Evolutionary conservation across 2,113 vertebrate species (phyloP).

Genomic region (Bujurquina vittata): DNA sequence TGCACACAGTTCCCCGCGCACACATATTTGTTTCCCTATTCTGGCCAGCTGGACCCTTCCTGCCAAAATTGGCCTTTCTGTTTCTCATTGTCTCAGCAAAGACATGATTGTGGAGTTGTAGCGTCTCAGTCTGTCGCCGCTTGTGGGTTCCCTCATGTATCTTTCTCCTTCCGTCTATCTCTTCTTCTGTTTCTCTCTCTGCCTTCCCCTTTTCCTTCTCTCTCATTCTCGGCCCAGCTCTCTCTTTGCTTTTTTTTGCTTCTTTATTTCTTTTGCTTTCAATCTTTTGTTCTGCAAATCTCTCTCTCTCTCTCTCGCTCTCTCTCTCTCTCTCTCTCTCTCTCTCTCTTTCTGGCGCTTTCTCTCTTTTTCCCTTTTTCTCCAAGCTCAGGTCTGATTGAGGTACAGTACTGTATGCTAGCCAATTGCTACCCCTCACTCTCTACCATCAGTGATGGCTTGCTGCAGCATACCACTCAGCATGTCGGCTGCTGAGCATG

Average conservation of each 20-base stretch:
- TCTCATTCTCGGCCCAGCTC: conserved; percentile 44
- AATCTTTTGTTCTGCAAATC: conserved; percentile 2
- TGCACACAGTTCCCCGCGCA: conserved; percentile 28
- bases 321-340: background rate
- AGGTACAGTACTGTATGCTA: conserved; percentile 80
- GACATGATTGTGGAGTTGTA: conserved; percentile 83
- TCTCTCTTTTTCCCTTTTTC: conserved; percentile 38
- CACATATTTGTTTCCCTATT: conserved; percentile 51
- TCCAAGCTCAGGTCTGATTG: conserved; percentile 73
- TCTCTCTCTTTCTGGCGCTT: background rate
- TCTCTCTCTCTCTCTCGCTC: background rate
- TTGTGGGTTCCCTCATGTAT: conserved; percentile 75
- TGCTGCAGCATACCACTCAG: conserved; percentile 75
- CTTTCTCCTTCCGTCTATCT: conserved; percentile 57
- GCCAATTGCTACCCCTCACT: conserved; percentile 74
- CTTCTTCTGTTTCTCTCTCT: conserved; percentile 30
- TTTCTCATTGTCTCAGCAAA: conserved; percentile 77
- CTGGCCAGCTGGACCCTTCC: conserved; percentile 61
- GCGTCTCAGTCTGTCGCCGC: conserved; percentile 81
- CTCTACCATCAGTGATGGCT: conserved; percentile 68
- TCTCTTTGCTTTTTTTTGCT: conserved; percentile 23
- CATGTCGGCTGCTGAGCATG: conserved; percentile 76
- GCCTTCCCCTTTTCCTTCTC: conserved; percentile 9
- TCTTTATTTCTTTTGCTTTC: conserved; percentile 32
- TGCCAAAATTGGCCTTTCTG: conserved; percentile 67